phyloP scores from a whole-genome alignment of 2,797 vertebrate genomes.

The Serranus cabrilla region DNA sequence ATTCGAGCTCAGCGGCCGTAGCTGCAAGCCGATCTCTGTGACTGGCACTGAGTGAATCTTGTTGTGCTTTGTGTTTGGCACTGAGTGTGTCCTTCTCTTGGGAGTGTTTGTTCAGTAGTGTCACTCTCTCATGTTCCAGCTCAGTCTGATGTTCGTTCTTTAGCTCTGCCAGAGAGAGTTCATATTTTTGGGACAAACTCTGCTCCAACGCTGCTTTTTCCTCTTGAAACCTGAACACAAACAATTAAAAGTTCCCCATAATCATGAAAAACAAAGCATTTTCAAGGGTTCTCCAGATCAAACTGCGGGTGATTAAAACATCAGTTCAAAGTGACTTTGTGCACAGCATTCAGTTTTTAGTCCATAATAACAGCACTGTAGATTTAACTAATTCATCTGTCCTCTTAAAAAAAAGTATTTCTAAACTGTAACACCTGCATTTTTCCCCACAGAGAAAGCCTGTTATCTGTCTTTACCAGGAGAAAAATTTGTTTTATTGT shows the following conservation, averaged over 20 bases:
- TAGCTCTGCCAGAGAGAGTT: slow-evolving; percentile 81
- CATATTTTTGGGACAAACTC: slow-evolving; percentile 81
- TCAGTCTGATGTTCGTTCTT: slow-evolving; percentile 81
- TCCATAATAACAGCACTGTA: not conserved
- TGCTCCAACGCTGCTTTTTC: slow-evolving; percentile 84
- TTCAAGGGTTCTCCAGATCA: not conserved
- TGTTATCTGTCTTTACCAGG: too few relatives aligned
- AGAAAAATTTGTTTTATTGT: too few relatives aligned
- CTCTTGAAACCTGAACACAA: slow-evolving; percentile 85
- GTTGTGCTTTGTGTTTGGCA: slow-evolving; percentile 81
- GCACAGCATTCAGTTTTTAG: not conserved
- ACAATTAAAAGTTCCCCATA: not conserved
- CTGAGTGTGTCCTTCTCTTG: slow-evolving; percentile 69
- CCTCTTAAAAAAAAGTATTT: too few relatives aligned
- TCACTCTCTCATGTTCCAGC: slow-evolving; percentile 63
- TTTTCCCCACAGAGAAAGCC: too few relatives aligned
- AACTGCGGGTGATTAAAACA: not conserved
- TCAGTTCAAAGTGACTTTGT: not conserved
- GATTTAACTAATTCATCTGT: not conserved
- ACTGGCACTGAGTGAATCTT: slow-evolving; percentile 77
- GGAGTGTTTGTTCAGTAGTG: slow-evolving; percentile 59
- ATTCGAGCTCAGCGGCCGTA: slow-evolving; percentile 56
- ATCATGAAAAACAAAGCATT: not conserved
- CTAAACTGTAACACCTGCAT: too few relatives aligned
- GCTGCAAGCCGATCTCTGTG: slow-evolving; percentile 78